Conservation (phyloP, 1,140 invertebrate species). For the Phymastichus coffea region DNA sequence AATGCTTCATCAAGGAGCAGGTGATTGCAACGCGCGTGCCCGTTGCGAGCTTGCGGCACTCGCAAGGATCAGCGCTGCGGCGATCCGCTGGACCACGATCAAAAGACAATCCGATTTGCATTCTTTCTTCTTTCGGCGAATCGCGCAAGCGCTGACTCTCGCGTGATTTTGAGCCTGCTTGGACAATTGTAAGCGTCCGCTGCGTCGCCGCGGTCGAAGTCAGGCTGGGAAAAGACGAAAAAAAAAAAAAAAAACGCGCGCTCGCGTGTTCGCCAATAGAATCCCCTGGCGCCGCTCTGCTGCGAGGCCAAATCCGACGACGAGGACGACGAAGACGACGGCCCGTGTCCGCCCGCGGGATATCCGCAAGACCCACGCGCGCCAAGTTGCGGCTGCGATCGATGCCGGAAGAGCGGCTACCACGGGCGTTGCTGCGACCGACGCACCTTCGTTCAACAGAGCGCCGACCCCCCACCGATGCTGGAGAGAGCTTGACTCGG, state of each 20-base stretch:
- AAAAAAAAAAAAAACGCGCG: not conserved
- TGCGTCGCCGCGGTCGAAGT: no score
- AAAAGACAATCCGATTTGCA: no score
- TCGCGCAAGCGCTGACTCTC: no score
- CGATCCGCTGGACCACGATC: no score
- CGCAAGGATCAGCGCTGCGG: no score
- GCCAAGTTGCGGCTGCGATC: not conserved
- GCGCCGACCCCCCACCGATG: not conserved
- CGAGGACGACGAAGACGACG: not conserved
- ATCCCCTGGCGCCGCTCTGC: not conserved
- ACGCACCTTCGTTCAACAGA: not conserved
- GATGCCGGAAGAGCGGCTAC: not conserved
- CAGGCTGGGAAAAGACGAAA: not conserved
- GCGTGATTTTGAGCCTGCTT: no score
- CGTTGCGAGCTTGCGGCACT: no score
- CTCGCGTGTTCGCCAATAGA: not conserved
- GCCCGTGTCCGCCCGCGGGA: not conserved
- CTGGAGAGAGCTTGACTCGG: not conserved
- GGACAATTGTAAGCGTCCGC: no score
- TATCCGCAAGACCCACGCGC: not conserved
- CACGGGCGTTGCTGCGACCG: slow-evolving; percentile 13
- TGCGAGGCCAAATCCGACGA: not conserved
- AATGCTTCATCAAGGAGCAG: slow-evolving; percentile 2
- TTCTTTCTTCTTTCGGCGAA: no score
- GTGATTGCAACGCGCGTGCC: no score